Conservation (phyloP, 1,140 invertebrate species). For the Drosophila repleta region DNA sequence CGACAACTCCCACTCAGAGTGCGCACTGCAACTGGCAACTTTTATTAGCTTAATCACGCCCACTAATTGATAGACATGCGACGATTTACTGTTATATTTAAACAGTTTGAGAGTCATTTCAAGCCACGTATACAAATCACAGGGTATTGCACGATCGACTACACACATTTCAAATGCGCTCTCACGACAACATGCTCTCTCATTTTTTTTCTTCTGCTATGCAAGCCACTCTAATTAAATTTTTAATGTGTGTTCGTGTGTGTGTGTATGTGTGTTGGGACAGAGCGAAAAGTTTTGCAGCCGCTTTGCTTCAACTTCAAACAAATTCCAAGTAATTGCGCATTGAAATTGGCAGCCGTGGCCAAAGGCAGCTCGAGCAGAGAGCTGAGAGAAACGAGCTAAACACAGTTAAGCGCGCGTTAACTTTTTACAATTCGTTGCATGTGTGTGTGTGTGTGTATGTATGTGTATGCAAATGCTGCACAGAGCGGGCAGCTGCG, state of each 20-base stretch:
- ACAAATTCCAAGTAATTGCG: constrained; percentile 80
- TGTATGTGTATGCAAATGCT: background rate
- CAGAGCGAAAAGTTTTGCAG: constrained; percentile 51
- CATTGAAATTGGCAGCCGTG: constrained; percentile 59
- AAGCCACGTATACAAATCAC: too few species aligned
- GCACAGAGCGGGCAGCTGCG: background rate
- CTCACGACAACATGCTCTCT: too few species aligned
- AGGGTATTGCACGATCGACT: background rate
- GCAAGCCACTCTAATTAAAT: constrained; percentile 69
- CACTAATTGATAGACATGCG: too few species aligned
- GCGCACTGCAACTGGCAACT: too few species aligned
- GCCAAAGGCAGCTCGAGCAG: background rate
- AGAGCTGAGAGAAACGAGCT: background rate
- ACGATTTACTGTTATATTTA: too few species aligned
- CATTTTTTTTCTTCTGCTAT: constrained; percentile 36
- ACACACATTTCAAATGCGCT: background rate
- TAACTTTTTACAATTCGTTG: constrained; percentile 16
- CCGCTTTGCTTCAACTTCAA: constrained; percentile 60
- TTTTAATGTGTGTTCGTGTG: constrained; percentile 58
- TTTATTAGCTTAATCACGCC: too few species aligned
- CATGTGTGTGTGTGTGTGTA: constrained; percentile 4
- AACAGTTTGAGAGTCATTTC: too few species aligned
- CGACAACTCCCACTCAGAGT: too few species aligned
- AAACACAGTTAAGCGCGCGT: constrained; percentile 17
- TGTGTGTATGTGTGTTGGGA: constrained; percentile 1